Evolutionary conservation across 1,140 invertebrate species (phyloP), one percentile per base, ranked within the genome.

Genomic region (Nebria ingens): DNA sequence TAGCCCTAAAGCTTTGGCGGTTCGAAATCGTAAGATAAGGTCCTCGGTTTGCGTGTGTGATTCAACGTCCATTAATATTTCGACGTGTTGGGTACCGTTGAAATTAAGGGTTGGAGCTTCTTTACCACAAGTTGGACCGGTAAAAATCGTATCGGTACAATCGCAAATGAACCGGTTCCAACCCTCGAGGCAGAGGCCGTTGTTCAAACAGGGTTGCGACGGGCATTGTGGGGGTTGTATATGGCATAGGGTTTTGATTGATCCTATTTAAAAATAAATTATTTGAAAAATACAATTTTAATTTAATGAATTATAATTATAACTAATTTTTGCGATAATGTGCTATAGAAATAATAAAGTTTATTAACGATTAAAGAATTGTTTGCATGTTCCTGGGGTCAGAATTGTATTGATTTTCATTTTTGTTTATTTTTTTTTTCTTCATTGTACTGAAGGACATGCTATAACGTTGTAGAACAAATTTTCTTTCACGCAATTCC

Each of bases 121-220:
- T 77, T 93, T 83, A 53, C 88, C 89, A 76, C 96, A 98, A 1
- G 86, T 95, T 0, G 90, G 86, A 34, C 96, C 96, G 0, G 85
- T 89, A 68, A 86, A 98, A 57, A 84, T 78, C 0, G 95, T 98
- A 2, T 80, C 79, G 6, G 90, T 86, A 71, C 96, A 99, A 71
- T 98, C 94, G 71, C 97, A 99, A 45, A 93, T 80, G 65, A 93
- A 94, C 58, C 95, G 79, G 72, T 97, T 97, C 93, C 95, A 97
- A 3, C 94, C 96, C 71, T 97, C 93, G 12, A 81, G 72, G 72
- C 97, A 99, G 21, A 78, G 73, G 12, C 93, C 94, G 15, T 86
- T 84, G 67, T 98, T 93, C 68, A 93, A 83, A 69, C 96, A 99
- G 0, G 94, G 92, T 56, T 83, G 78, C 1, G 84, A 85, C 38